Conservation (phyloP, 2,113 vertebrate species). For the Lophochroa leadbeateri region DNA sequence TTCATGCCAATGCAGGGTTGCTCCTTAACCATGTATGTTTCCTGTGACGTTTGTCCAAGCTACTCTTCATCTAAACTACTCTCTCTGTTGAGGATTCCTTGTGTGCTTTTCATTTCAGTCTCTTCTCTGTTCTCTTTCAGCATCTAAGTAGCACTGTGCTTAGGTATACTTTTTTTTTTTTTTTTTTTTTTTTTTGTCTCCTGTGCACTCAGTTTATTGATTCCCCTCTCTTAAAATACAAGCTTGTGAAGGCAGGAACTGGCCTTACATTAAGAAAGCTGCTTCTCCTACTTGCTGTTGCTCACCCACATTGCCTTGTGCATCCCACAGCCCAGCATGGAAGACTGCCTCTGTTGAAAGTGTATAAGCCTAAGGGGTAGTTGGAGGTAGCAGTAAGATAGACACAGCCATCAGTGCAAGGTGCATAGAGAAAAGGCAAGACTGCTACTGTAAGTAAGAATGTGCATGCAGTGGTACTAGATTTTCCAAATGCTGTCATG, state of each 20-base stretch:
- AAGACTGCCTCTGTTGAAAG: background rate
- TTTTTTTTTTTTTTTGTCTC: background rate
- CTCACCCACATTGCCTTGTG: background rate
- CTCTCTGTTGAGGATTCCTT: background rate
- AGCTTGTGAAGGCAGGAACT: background rate
- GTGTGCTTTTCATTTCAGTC: background rate
- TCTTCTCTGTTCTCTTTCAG: background rate
- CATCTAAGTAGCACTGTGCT: background rate
- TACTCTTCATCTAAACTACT: background rate
- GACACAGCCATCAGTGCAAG: background rate
- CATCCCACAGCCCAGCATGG: background rate
- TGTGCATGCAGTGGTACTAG: background rate
- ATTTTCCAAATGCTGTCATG: background rate
- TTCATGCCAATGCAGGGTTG: background rate
- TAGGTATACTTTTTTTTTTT: background rate
- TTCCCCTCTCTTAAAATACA: background rate
- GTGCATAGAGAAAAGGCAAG: background rate
- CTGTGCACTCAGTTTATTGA: background rate
- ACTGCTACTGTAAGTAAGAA: background rate
- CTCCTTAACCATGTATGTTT: background rate
- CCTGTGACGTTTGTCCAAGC: background rate
- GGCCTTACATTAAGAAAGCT: background rate
- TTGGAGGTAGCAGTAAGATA: background rate
- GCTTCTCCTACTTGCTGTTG: background rate
- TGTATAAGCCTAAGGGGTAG: background rate